Conservation (phyloP, 2,113 vertebrate species). For the Vanacampus margaritifer region DNA sequence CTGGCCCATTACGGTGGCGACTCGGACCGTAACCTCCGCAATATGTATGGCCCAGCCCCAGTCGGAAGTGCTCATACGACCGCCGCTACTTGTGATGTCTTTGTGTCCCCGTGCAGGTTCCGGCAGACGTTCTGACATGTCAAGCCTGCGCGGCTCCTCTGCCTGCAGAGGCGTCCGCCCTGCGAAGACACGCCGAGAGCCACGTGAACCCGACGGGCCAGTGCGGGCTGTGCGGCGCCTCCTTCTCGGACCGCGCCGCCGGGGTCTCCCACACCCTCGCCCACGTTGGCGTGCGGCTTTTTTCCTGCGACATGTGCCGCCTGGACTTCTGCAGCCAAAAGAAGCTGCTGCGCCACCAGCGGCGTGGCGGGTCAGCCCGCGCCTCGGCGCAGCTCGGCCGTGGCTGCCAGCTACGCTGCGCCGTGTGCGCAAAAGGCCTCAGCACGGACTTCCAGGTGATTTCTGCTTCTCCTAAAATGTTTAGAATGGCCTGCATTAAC, state of each 20-base stretch:
- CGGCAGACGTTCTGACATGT: slow-evolving; percentile 74
- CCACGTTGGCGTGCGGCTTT: slow-evolving; percentile 90
- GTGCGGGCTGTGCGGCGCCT: slow-evolving; percentile 83
- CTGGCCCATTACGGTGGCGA: too few species aligned
- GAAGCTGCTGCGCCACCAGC: slow-evolving; percentile 85
- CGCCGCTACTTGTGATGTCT: neutral
- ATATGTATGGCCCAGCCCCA: too few species aligned
- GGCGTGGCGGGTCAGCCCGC: slow-evolving; percentile 76
- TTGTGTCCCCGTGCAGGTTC: slow-evolving; percentile 33
- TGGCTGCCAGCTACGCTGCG: slow-evolving; percentile 76
- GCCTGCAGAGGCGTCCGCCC: slow-evolving; percentile 79
- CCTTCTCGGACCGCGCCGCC: slow-evolving; percentile 81
- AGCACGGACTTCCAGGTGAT: slow-evolving; percentile 84
- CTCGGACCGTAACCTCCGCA: too few species aligned
- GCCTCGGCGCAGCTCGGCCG: slow-evolving; percentile 71
- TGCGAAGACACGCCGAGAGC: slow-evolving; percentile 81
- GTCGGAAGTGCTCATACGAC: too few species aligned
- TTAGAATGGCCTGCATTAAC: too few species aligned
- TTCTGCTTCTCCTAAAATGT: slow-evolving; percentile 6
- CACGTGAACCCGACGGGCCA: slow-evolving; percentile 75
- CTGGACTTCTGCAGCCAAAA: slow-evolving; percentile 87
- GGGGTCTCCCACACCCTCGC: slow-evolving; percentile 81
- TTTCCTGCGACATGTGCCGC: slow-evolving; percentile 92
- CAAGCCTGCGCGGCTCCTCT: slow-evolving; percentile 83
- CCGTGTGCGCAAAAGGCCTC: slow-evolving; percentile 79